A percentile compares a stretch with the other conserved stretches of the same genome.
Evolutionary conservation across 2,113 vertebrate genomes (phyloP).

Genomic region (Lichenostomus cassidix): DNA sequence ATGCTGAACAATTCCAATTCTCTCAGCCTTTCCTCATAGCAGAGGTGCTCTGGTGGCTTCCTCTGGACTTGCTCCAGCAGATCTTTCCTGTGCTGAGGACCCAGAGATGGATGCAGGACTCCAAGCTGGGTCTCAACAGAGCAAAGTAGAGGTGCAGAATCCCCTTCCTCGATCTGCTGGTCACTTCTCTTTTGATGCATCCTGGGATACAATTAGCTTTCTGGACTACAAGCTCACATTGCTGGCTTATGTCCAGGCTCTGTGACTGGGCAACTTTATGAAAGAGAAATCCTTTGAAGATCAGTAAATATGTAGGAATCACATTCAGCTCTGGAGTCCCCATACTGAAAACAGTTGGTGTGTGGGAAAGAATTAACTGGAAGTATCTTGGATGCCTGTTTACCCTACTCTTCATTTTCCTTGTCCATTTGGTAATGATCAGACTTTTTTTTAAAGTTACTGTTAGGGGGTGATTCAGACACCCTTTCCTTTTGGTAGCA

Average conservation of each 20-base stretch:
- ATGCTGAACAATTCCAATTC: background rate
- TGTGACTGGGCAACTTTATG: background rate
- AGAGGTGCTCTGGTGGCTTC: background rate
- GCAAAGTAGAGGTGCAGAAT: background rate
- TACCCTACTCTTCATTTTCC: background rate
- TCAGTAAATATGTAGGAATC: background rate
- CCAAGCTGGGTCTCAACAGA: background rate
- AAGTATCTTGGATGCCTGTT: background rate
- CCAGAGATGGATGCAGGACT: background rate
- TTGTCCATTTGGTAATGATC: background rate
- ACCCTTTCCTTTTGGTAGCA: background rate
- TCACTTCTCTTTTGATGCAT: background rate
- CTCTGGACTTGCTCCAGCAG: background rate
- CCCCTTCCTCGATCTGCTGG: rapidly evolving
- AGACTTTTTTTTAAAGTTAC: background rate
- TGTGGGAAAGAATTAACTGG: background rate
- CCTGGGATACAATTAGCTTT: background rate
- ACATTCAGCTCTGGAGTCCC: background rate
- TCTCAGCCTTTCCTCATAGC: no score
- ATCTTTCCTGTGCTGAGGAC: background rate
- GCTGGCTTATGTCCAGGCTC: background rate
- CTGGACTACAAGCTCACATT: background rate
- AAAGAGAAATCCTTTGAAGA: background rate
- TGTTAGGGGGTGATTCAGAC: background rate
- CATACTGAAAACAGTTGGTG: background rate